A percentile compares a stretch with the other conserved stretches of the same genome.
These are phyloP conservation scores for Lithophane semibrunnea DNA, from an alignment of 2,888 invertebrate genomes.

Conservation along the genomic window DNA sequence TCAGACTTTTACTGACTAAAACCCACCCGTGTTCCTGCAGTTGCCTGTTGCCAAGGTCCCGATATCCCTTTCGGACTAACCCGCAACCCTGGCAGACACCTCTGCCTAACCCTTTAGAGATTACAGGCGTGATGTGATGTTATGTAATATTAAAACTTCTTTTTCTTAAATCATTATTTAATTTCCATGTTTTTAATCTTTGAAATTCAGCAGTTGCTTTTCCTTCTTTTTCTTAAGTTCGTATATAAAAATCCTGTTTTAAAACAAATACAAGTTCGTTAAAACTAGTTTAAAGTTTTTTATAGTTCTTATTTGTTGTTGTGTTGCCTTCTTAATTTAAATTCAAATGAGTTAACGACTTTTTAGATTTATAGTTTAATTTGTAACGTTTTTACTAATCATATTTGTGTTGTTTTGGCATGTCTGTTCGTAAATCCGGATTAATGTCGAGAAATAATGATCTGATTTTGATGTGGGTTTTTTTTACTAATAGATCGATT, in stretches of 20 bases:
- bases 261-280: conserved; percentile 24
- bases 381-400: conserved; percentile 49
- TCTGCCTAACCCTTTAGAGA: too few relatives aligned
- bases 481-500: conserved; percentile 30
- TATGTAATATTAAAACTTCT: neutral
- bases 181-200: conserved; percentile 10
- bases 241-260: conserved; percentile 29
- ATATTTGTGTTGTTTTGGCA: conserved; percentile 57
- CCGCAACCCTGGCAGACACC: too few relatives aligned
- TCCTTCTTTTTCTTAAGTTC: neutral
- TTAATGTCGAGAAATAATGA: conserved; percentile 29
- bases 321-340: conserved; percentile 47
- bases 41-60: too few relatives aligned
- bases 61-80: too few relatives aligned
- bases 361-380: conserved; percentile 61
- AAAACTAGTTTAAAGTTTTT: conserved; percentile 20
- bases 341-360: conserved; percentile 59
- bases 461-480: conserved; percentile 35
- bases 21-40: too few relatives aligned
- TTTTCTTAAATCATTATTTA: neutral
- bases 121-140: neutral
- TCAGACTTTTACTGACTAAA: too few relatives aligned
- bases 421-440: conserved; percentile 43
- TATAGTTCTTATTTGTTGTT: conserved; percentile 31
- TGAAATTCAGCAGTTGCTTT: conserved; percentile 19